These are phyloP conservation scores for Adelognathus sp. DNA, from an alignment of 2,888 invertebrate genomes.

Conservation along the genomic window DNA sequence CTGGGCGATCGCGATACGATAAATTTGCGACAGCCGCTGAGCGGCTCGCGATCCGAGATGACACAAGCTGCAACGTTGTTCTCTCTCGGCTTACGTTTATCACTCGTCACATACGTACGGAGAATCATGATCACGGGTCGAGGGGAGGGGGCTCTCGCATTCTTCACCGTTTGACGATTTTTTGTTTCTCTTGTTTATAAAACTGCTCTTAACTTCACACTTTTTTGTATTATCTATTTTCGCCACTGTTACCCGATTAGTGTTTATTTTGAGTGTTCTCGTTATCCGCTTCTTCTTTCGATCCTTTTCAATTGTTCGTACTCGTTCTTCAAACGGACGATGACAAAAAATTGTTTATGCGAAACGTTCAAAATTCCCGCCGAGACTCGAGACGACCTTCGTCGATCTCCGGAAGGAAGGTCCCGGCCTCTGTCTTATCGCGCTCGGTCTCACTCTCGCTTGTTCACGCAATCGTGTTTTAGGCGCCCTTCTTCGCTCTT, in stretches of 20 bases:
- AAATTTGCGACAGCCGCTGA: slow-evolving; percentile 9
- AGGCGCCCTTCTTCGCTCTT: slow-evolving; percentile 3
- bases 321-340: too few relatives aligned
- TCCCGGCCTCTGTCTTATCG: neutral
- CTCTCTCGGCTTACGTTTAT: slow-evolving; percentile 74
- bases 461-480: slow-evolving; percentile 7
- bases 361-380: slow-evolving; percentile 28
- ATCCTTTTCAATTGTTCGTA: neutral
- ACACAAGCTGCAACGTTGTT: slow-evolving; percentile 48
- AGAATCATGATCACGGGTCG: slow-evolving; percentile 78
- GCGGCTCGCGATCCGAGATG: slow-evolving; percentile 41
- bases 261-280: too few relatives aligned
- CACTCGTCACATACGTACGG: slow-evolving; percentile 74
- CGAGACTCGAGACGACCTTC: slow-evolving; percentile 14
- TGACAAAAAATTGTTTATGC: neutral
- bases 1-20: neutral
- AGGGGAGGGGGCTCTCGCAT: slow-evolving; percentile 75
- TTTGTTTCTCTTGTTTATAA: slow-evolving; percentile 12
- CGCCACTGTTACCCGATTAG: too few relatives aligned
- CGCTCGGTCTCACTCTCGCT: neutral
- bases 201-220: neutral
- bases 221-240: too few relatives aligned
- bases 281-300: neutral
- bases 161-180: slow-evolving; percentile 61
- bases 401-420: neutral